These are phyloP conservation scores for Microcebus jonahi DNA, from an alignment of 2,113 vertebrate species.

Conservation along the genomic window DNA sequence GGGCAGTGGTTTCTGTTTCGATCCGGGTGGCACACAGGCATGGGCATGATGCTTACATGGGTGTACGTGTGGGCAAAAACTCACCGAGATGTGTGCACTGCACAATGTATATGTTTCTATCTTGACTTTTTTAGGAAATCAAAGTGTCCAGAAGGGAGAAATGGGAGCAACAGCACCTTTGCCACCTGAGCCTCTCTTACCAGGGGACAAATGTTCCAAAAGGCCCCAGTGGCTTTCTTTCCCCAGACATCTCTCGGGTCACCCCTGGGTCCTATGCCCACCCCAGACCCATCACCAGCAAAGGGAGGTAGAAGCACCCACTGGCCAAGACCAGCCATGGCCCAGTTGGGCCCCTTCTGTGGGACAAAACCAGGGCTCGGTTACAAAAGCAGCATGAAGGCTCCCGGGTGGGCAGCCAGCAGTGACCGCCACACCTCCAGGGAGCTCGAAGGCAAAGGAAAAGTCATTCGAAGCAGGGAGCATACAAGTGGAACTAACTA, in stretches of 20 bases:
- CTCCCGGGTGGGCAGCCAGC: not conserved
- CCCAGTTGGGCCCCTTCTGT: not conserved
- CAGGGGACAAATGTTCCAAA: not conserved
- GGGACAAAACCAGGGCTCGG: not conserved
- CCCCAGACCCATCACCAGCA: not conserved
- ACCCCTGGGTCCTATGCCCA: not conserved
- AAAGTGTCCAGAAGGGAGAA: not conserved
- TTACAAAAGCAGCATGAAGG: not conserved
- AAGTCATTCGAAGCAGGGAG: not conserved
- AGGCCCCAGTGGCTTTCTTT: not conserved
- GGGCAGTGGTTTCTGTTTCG: not conserved
- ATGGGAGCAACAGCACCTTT: not conserved
- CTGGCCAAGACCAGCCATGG: not conserved
- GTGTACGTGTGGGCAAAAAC: not conserved
- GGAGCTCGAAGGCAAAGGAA: too few species aligned
- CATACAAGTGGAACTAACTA: not conserved
- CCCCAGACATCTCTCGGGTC: not conserved
- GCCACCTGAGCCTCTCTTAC: not conserved
- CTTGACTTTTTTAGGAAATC: not conserved
- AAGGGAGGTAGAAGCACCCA: not conserved
- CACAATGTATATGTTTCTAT: not conserved
- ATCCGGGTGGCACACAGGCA: not conserved
- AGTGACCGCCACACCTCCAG: not conserved
- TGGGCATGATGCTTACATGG: not conserved
- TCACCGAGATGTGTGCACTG: not conserved